phyloP scores from a whole-genome alignment of 1,140 invertebrate genomes.

The Bathynomus jamesi region DNA sequence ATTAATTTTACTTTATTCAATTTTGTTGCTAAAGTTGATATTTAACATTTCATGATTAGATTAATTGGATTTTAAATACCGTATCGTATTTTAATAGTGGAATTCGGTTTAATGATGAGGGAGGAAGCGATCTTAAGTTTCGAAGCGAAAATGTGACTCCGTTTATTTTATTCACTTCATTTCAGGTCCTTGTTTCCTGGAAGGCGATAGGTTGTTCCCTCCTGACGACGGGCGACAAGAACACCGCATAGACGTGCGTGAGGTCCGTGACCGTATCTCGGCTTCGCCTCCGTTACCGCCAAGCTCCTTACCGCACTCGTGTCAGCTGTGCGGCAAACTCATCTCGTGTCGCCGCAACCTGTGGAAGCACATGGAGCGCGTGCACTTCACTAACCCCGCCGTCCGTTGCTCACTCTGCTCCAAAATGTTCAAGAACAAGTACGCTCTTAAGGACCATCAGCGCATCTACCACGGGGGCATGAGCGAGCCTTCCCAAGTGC shows the following conservation, averaged over 20 bases:
- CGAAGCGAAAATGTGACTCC: too few relatives aligned
- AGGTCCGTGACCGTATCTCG: constrained; percentile 13
- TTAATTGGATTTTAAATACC: too few relatives aligned
- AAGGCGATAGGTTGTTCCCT: background rate
- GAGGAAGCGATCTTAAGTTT: too few relatives aligned
- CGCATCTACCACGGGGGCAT: constrained; percentile 37
- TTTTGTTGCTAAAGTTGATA: too few relatives aligned
- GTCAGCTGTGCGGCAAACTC: constrained; percentile 35
- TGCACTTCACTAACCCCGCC: constrained; percentile 36
- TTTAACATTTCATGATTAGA: too few relatives aligned
- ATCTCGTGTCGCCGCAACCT: constrained; percentile 36
- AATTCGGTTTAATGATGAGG: too few relatives aligned
- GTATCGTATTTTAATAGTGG: too few relatives aligned
- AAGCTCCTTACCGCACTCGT: constrained; percentile 34
- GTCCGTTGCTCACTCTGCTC: constrained; percentile 36
- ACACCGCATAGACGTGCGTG: background rate
- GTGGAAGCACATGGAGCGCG: constrained; percentile 38
- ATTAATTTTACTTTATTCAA: too few relatives aligned
- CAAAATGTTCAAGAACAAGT: constrained; percentile 37
- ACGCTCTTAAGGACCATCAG: constrained; percentile 37
- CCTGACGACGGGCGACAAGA: background rate
- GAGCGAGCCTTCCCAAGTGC: constrained; percentile 26
- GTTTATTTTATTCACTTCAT: too few relatives aligned
- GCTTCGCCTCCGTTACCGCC: constrained; percentile 34
- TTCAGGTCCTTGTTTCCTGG: background rate